These are phyloP conservation scores for Hirudo medicinalis DNA, from an alignment of 1,140 invertebrate genomes.

Conservation along the genomic window DNA sequence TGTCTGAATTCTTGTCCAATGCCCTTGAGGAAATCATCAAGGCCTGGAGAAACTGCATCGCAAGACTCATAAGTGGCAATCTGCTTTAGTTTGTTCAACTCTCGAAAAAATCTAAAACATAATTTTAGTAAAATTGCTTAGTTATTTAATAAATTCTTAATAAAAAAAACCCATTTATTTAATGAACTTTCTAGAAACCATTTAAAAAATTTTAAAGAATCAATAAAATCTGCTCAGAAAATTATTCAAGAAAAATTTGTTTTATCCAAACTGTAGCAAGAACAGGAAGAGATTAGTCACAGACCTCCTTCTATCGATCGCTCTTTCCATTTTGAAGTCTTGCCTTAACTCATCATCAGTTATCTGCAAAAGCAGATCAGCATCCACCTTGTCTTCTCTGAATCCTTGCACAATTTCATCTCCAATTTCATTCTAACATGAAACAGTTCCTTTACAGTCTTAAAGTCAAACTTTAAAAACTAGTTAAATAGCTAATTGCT, in stretches of 20 bases:
- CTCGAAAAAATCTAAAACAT: conserved; percentile 66
- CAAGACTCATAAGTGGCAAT: conserved; percentile 92
- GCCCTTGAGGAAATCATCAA: conserved; percentile 75
- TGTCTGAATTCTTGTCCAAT: conserved; percentile 82
- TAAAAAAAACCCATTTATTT: too few relatives aligned
- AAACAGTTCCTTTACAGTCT: background rate
- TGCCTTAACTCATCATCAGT: conserved; percentile 78
- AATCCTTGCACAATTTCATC: conserved; percentile 65
- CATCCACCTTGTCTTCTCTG: conserved; percentile 81
- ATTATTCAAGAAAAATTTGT: too few relatives aligned
- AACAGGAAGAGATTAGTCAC: background rate
- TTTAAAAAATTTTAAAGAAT: too few relatives aligned
- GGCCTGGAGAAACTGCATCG: conserved; percentile 59
- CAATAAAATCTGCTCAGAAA: too few relatives aligned
- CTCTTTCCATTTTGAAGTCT: conserved; percentile 83
- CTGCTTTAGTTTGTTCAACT: conserved; percentile 83
- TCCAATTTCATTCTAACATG: conserved; percentile 68
- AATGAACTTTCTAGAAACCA: too few relatives aligned
- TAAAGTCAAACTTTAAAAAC: background rate
- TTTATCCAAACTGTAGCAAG: background rate
- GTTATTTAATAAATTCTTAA: background rate
- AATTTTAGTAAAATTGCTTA: conserved; percentile 15
- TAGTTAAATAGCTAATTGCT: too few relatives aligned
- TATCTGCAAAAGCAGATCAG: conserved; percentile 85
- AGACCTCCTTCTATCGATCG: conserved; percentile 72